phyloP scores from a whole-genome alignment of 2,888 invertebrate species.

The Lumbricus terrestris region DNA sequence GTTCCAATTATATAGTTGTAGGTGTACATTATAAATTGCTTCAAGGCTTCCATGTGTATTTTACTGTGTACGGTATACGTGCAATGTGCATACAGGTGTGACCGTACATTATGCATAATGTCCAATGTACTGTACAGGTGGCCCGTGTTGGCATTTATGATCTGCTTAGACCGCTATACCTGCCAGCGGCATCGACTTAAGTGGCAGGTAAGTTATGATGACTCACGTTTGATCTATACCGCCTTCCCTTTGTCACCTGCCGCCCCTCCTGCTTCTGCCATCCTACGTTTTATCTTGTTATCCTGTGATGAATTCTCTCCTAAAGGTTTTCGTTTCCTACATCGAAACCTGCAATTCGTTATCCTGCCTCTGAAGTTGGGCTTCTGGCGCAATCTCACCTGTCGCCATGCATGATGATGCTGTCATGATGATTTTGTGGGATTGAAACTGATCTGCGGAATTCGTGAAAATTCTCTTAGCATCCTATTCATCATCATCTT shows the following conservation, averaged over 20 bases:
- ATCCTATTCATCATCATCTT: too few relatives aligned
- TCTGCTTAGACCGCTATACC: constrained; percentile 3
- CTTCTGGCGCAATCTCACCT: neutral
- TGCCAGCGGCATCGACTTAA: neutral
- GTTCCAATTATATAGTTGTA: neutral
- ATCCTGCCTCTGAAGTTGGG: neutral
- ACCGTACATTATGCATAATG: too few relatives aligned
- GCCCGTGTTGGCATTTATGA: neutral
- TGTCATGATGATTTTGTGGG: too few relatives aligned
- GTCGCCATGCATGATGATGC: too few relatives aligned
- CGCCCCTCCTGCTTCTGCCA: too few relatives aligned
- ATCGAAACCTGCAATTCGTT: neutral
- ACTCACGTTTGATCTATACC: neutral
- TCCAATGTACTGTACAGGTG: neutral
- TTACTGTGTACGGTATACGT: neutral
- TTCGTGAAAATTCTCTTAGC: too few relatives aligned
- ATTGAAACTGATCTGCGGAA: neutral
- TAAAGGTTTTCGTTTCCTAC: neutral
- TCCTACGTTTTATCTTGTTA: neutral
- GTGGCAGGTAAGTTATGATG: neutral
- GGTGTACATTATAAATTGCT: neutral
- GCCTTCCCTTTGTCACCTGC: neutral
- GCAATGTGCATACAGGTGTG: neutral
- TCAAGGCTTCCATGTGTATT: neutral
- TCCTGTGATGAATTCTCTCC: neutral